Evolutionary conservation across 2,888 invertebrate species (phyloP).

Genomic region (Brachypalpus laphriformis): DNA sequence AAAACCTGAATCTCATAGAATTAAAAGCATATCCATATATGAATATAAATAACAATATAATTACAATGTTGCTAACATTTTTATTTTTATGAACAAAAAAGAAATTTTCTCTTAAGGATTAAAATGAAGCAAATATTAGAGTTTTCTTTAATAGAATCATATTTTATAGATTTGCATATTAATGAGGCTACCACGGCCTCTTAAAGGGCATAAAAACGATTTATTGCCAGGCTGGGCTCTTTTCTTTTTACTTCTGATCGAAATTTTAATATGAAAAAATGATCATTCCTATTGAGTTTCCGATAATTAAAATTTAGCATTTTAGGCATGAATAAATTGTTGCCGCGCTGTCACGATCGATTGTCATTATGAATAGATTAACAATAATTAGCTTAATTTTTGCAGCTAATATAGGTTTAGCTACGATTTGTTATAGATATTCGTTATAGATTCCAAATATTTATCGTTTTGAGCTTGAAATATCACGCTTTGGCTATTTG

Average conservation of each 20-base stretch:
- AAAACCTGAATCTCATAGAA: neutral
- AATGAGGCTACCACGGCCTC: neutral
- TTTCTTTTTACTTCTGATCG: neutral
- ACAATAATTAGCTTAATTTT: neutral
- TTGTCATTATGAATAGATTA: neutral
- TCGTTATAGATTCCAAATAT: neutral
- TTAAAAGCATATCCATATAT: neutral
- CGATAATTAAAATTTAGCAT: neutral
- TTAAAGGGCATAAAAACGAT: neutral
- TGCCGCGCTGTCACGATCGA: neutral
- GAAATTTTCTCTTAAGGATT: too few species aligned
- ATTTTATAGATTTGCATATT: neutral
- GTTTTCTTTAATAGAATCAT: neutral
- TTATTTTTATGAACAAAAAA: too few species aligned
- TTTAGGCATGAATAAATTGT: neutral
- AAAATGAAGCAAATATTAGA: too few species aligned
- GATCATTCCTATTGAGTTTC: neutral
- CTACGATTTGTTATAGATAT: neutral
- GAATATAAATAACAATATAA: neutral
- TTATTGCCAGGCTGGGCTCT: neutral
- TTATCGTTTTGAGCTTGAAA: neutral
- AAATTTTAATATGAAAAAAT: neutral
- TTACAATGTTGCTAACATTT: neutral
- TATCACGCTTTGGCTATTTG: neutral
- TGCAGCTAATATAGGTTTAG: neutral